Percentiles rank a stretch among this genome's conserved stretches.
These are phyloP conservation scores for Vanacampus margaritifer DNA, from an alignment of 2,113 vertebrate genomes.

Conservation along the genomic window DNA sequence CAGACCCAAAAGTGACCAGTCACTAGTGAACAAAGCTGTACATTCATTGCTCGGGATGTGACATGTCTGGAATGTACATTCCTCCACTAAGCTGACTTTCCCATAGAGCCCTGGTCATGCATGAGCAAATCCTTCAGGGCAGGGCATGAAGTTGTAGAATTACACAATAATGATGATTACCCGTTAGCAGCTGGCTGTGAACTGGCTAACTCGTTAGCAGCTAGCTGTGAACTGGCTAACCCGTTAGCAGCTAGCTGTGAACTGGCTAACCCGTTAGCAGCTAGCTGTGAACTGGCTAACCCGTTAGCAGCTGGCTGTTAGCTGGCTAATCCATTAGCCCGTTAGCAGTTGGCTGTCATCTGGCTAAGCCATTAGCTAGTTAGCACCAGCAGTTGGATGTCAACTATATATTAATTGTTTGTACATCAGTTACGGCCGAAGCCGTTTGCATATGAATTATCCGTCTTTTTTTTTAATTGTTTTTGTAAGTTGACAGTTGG, in stretches of 20 bases:
- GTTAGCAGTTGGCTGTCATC: too few relatives aligned
- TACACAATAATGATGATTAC: background rate
- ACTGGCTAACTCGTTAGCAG: background rate
- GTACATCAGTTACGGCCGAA: too few relatives aligned
- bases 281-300: background rate
- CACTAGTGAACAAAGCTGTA: slow-evolving; percentile 8
- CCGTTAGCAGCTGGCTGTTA: too few relatives aligned
- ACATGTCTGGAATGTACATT: slow-evolving; percentile 29
- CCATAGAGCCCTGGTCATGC: slow-evolving; percentile 40
- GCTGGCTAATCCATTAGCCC: too few relatives aligned
- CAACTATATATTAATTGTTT: too few relatives aligned
- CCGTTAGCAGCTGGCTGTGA: too few relatives aligned
- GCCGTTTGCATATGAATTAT: background rate
- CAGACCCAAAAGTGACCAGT: slow-evolving; percentile 63
- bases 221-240: background rate
- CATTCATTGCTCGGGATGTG: slow-evolving; percentile 3
- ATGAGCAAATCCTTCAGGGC: background rate
- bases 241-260: too few relatives aligned
- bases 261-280: background rate
- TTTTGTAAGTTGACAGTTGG: too few relatives aligned
- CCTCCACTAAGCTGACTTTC: slow-evolving; percentile 18
- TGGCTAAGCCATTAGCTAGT: background rate
- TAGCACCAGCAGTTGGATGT: background rate
- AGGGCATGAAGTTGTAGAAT: background rate
- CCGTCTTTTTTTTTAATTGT: too few relatives aligned